These are phyloP conservation scores for Chrysodeixis includens DNA, from an alignment of 2,888 invertebrate genomes.

Conservation along the genomic window DNA sequence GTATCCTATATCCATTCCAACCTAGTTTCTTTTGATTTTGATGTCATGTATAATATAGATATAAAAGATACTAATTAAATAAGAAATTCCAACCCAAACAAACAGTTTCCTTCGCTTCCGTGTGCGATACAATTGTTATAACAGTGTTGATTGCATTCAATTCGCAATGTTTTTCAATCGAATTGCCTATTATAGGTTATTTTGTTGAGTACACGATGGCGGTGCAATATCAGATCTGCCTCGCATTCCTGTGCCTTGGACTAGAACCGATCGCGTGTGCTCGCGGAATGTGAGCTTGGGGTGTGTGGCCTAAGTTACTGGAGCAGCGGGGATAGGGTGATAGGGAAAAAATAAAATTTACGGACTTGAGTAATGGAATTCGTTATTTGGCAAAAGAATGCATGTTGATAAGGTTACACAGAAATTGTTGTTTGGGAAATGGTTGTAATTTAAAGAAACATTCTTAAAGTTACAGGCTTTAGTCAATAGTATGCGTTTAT, in stretches of 20 bases:
- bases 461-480: too few species aligned
- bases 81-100: conserved; percentile 7
- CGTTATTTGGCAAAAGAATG: too few species aligned
- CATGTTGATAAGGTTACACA: too few species aligned
- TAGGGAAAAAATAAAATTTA: neutral
- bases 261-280: conserved; percentile 82
- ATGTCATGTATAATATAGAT: too few species aligned
- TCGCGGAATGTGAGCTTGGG: conserved; percentile 68
- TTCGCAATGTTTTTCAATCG: conserved; percentile 20
- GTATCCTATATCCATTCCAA: too few species aligned
- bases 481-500: too few species aligned
- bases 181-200: conserved; percentile 26
- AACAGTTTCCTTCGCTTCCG: neutral
- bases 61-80: neutral
- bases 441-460: too few species aligned
- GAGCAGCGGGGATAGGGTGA: conserved; percentile 8
- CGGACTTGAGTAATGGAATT: too few species aligned
- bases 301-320: conserved; percentile 53
- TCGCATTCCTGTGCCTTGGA: conserved; percentile 75
- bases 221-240: conserved; percentile 72
- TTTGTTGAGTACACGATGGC: conserved; percentile 31
- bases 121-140: conserved; percentile 8
- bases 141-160: conserved; percentile 33
- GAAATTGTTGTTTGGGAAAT: too few species aligned
- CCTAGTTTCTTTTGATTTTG: too few species aligned